Evolutionary conservation across 2,888 invertebrate genomes (phyloP).

Genomic region (Buathra laborator): DNA sequence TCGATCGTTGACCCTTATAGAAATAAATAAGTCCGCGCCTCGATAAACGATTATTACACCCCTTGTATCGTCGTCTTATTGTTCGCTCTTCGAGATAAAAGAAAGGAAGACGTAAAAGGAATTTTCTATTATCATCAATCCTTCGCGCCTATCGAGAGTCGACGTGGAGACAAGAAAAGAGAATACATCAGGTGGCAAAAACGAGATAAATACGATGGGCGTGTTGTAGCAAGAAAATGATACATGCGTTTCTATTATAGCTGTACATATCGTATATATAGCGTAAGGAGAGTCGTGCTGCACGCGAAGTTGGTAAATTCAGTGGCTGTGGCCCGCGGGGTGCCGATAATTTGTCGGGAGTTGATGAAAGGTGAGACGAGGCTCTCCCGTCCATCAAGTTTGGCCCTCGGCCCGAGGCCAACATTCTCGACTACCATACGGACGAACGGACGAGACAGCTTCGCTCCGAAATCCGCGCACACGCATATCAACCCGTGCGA

Average conservation of each 20-base stretch:
- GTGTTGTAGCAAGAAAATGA: conserved; percentile 13
- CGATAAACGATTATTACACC: not conserved
- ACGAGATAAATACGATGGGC: conserved; percentile 21
- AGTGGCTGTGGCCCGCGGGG: conserved; percentile 47
- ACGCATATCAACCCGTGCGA: conserved; percentile 8
- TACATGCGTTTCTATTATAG: conserved; percentile 29
- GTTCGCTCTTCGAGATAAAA: not conserved
- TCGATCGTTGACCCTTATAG: not conserved
- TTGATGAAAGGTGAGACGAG: conserved; percentile 64
- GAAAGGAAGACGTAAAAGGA: not conserved
- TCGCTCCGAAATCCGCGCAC: not conserved
- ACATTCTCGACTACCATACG: not conserved
- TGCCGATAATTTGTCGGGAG: conserved; percentile 62
- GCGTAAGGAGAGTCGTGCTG: conserved; percentile 27
- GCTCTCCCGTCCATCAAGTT: conserved; percentile 55
- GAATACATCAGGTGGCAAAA: not conserved
- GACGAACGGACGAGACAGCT: not conserved
- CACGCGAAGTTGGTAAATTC: conserved; percentile 57
- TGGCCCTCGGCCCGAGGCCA: conserved; percentile 16
- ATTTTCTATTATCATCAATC: not conserved
- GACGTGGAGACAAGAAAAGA: conserved; percentile 23
- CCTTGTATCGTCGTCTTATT: not conserved
- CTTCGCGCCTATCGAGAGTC: not conserved
- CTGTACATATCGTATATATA: not conserved
- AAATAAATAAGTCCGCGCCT: not conserved